Conservation (phyloP, 2,113 vertebrate species). For the Callionymus lyra region DNA sequence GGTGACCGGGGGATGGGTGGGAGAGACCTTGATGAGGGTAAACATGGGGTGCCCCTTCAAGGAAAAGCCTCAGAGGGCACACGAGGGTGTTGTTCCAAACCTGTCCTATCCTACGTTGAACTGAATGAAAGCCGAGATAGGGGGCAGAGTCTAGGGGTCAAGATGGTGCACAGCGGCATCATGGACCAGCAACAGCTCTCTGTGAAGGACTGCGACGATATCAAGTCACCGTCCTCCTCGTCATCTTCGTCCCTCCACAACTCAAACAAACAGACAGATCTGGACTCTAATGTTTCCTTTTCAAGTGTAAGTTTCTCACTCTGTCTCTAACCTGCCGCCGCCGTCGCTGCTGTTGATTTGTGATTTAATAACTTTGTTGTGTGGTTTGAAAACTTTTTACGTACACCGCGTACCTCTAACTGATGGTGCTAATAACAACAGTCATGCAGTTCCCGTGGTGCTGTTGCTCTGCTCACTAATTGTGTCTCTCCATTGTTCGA, state of each 20-base stretch:
- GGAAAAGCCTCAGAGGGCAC: conserved; percentile 79
- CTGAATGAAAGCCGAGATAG: conserved; percentile 73
- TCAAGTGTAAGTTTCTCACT: conserved; percentile 87
- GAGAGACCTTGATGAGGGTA: conserved; percentile 79
- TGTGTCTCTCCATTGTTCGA: too few relatives aligned
- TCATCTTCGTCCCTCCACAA: conserved; percentile 84
- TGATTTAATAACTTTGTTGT: conserved; percentile 43
- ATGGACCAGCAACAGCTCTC: conserved; percentile 84
- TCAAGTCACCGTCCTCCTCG: conserved; percentile 74
- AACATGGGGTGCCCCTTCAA: conserved; percentile 66
- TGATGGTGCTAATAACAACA: conserved; percentile 37
- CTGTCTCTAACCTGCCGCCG: conserved; percentile 52
- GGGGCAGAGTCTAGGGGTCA: conserved; percentile 74
- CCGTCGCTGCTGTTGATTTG: conserved; percentile 48
- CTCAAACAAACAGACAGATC: conserved; percentile 77
- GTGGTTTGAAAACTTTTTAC: conserved; percentile 41
- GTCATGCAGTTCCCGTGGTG: conserved; percentile 41
- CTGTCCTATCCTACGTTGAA: conserved; percentile 80
- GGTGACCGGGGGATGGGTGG: conserved; percentile 61
- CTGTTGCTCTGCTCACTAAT: conserved; percentile 20
- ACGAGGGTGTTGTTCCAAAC: conserved; percentile 80
- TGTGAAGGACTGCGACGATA: conserved; percentile 91
- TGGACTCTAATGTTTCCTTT: conserved; percentile 93
- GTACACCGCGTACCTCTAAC: conserved; percentile 30
- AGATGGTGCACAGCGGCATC: conserved; percentile 71